phyloP scores from a whole-genome alignment of 1,140 invertebrate species.

The Notospermus geniculatus region DNA sequence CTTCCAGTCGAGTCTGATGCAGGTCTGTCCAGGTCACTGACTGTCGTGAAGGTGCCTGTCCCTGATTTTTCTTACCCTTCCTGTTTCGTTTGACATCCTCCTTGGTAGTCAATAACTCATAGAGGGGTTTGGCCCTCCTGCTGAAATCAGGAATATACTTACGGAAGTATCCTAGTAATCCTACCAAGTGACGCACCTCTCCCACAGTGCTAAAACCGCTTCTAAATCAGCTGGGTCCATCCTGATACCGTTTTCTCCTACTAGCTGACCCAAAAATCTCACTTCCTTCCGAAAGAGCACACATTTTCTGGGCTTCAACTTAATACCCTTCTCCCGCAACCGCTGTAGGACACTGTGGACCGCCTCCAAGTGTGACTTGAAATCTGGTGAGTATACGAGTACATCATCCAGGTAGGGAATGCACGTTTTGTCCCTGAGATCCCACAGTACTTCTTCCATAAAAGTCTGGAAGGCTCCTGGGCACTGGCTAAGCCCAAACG shows the following conservation, averaged over 20 bases:
- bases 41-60: slow-evolving; percentile 11
- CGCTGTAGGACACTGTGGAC: slow-evolving; percentile 45
- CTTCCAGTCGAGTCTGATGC: slow-evolving; percentile 15
- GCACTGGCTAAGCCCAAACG: background rate
- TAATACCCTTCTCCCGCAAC: slow-evolving; percentile 36
- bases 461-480: slow-evolving; percentile 10
- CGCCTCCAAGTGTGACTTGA: slow-evolving; percentile 24
- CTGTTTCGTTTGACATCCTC: slow-evolving; percentile 25
- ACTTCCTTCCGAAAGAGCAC: slow-evolving; percentile 19
- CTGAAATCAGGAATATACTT: slow-evolving; percentile 51
- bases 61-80: slow-evolving; percentile 5
- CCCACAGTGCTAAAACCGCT: slow-evolving; percentile 49
- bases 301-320: slow-evolving; percentile 26
- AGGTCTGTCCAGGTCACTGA: slow-evolving; percentile 14
- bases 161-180: slow-evolving; percentile 53
- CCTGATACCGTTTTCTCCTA: slow-evolving; percentile 26
- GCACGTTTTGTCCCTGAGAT: slow-evolving; percentile 15
- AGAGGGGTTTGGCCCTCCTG: slow-evolving; percentile 11
- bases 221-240: slow-evolving; percentile 51
- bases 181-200: slow-evolving; percentile 55
- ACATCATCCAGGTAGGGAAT: slow-evolving; percentile 27
- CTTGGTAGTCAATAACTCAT: slow-evolving; percentile 28
- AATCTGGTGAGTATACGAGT: slow-evolving; percentile 16
- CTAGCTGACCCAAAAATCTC: slow-evolving; percentile 24
- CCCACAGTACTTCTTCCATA: slow-evolving; percentile 22